Evolutionary conservation across 2,888 invertebrate genomes (phyloP).

Genomic region (Pristionchus fissidentatus): DNA sequence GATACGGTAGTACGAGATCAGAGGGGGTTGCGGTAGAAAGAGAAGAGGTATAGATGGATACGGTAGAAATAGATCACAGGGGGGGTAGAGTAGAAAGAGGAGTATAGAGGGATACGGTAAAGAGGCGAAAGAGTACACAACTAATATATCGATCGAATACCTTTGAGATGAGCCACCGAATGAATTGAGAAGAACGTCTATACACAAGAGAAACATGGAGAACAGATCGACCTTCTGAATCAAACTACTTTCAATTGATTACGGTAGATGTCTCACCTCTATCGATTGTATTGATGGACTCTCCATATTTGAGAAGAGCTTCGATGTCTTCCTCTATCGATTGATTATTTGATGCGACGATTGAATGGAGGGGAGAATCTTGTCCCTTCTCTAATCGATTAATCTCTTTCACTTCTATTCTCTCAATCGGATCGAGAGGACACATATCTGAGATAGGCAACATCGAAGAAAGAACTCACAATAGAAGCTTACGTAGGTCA

Average conservation of each 20-base stretch:
- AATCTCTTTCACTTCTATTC: background rate
- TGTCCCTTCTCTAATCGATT: constrained; percentile 28
- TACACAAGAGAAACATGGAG: background rate
- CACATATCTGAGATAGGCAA: background rate
- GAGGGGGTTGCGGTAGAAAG: too few species aligned
- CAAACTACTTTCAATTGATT: background rate
- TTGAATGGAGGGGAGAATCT: constrained; percentile 13
- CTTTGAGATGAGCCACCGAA: background rate
- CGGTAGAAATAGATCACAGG: too few species aligned
- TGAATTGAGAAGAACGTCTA: background rate
- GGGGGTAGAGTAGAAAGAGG: too few species aligned
- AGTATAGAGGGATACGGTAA: too few species aligned
- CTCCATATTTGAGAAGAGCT: constrained; percentile 36
- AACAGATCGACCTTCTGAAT: constrained; percentile 20
- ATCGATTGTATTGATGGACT: constrained; percentile 19
- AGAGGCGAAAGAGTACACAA: too few species aligned
- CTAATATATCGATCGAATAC: too few species aligned
- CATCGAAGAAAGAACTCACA: background rate
- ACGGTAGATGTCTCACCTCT: background rate
- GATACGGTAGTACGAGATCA: too few species aligned
- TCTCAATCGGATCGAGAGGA: background rate
- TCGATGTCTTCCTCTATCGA: constrained; percentile 12
- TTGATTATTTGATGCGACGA: background rate
- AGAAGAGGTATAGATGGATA: too few species aligned
- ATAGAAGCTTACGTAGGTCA: background rate